Conservation (phyloP, 1,140 invertebrate species). For the Aphidius ervi region DNA sequence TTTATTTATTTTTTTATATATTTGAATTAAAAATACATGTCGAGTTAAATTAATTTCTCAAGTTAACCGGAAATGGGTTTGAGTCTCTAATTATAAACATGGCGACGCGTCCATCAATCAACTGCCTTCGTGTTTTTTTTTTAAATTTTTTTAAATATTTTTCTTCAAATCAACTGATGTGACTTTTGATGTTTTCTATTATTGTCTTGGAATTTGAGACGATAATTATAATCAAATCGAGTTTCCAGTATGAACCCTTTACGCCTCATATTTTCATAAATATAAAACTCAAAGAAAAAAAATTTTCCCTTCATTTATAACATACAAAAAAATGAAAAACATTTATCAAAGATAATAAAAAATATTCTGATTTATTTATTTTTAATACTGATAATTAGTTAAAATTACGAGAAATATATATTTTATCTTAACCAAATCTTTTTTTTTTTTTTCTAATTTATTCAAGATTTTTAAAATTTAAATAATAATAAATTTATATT, state of each 20-base stretch:
- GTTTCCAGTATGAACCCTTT: no score
- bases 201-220: constrained; percentile 15
- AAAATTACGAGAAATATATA: not conserved
- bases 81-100: constrained; percentile 48
- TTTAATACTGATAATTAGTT: not conserved
- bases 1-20: not conserved
- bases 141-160: constrained; percentile 10
- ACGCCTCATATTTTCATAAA: no score
- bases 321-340: no score
- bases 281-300: no score
- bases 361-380: no score
- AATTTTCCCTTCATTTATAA: no score
- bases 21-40: constrained; percentile 3
- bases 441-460: no score
- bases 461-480: no score
- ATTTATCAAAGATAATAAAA: no score
- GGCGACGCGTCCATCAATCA: constrained; percentile 46
- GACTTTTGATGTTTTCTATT: constrained; percentile 20
- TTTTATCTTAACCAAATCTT: not conserved
- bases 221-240: not conserved
- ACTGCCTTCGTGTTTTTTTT: constrained; percentile 26
- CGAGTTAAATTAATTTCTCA: constrained; percentile 4
- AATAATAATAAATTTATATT: no score
- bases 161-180: constrained; percentile 13
- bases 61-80: constrained; percentile 38